Conservation (phyloP, 2,888 invertebrate genomes). For the Noctua pronuba region DNA sequence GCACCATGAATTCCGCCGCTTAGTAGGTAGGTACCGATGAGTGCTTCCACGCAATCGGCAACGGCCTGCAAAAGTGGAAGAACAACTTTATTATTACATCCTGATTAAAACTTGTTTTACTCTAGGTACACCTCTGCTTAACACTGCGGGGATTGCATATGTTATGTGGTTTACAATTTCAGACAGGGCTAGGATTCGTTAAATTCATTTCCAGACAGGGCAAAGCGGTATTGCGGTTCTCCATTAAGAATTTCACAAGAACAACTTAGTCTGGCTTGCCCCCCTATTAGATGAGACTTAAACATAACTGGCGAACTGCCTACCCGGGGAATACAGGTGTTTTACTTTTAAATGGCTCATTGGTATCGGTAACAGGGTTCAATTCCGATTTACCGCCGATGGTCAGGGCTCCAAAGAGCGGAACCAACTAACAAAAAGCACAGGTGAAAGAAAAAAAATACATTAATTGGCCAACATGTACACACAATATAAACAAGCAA, state of each 20-base stretch:
- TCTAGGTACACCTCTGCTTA: neutral
- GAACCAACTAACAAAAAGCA: too few relatives aligned
- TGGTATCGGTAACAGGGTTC: neutral
- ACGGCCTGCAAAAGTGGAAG: constrained; percentile 77
- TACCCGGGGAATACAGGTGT: neutral
- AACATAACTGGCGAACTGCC: neutral
- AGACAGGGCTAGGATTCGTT: neutral
- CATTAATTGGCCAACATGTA: neutral
- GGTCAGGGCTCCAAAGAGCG: too few relatives aligned
- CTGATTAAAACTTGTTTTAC: neutral
- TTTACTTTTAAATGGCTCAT: neutral
- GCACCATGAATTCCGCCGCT: constrained; percentile 82
- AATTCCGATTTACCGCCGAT: neutral
- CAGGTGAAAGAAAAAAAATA: neutral
- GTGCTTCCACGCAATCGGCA: constrained; percentile 96
- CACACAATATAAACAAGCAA: neutral
- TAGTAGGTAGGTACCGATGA: constrained; percentile 92
- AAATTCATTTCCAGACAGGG: too few relatives aligned
- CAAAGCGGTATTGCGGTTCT: neutral
- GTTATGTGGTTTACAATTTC: neutral
- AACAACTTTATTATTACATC: neutral
- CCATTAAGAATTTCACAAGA: neutral
- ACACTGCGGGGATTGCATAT: neutral
- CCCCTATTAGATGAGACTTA: neutral
- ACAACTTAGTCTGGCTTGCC: neutral